These are phyloP conservation scores for Sebastiscus tertius DNA, from an alignment of 2,797 vertebrate species.

Conservation along the genomic window DNA sequence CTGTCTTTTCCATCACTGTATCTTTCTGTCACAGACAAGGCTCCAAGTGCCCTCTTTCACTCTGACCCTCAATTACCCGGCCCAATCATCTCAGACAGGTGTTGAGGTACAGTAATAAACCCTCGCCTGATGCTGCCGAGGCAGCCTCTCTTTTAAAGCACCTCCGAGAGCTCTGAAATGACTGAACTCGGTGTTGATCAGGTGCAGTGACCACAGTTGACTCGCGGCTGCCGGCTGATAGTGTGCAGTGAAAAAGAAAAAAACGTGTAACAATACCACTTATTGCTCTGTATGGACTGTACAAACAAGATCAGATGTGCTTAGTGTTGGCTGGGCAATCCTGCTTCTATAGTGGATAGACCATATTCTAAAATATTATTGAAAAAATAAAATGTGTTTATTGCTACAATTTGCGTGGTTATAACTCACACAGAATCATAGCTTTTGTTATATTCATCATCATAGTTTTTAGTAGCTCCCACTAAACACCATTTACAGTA, in stretches of 20 bases:
- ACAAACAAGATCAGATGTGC: slow-evolving; percentile 9
- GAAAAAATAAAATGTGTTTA: background rate
- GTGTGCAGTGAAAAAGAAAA: slow-evolving; percentile 34
- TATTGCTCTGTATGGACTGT: slow-evolving; percentile 21
- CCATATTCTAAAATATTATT: background rate
- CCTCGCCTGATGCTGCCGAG: slow-evolving; percentile 52
- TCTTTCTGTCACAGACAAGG: slow-evolving; percentile 65
- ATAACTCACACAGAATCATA: slow-evolving; percentile 3
- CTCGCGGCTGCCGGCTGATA: slow-evolving; percentile 39
- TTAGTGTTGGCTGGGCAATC: background rate
- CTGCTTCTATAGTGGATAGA: background rate
- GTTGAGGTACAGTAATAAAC: slow-evolving; percentile 78
- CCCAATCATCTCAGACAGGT: slow-evolving; percentile 78
- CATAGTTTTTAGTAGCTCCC: slow-evolving; percentile 11
- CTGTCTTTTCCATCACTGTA: slow-evolving; percentile 64
- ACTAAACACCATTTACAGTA: slow-evolving; percentile 29
- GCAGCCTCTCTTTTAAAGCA: slow-evolving; percentile 67
- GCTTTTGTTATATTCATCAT: slow-evolving; percentile 18
- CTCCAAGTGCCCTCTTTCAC: slow-evolving; percentile 67
- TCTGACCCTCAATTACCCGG: slow-evolving; percentile 79
- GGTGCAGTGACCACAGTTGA: slow-evolving; percentile 67
- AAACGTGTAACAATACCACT: slow-evolving; percentile 13
- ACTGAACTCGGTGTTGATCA: slow-evolving; percentile 65
- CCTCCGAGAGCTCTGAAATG: slow-evolving; percentile 67
- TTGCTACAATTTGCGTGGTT: background rate